Evolutionary conservation across 2,888 invertebrate species (phyloP), one percentile per base, ranked within the genome.

Genomic region (Epistrophella euchroma): DNA sequence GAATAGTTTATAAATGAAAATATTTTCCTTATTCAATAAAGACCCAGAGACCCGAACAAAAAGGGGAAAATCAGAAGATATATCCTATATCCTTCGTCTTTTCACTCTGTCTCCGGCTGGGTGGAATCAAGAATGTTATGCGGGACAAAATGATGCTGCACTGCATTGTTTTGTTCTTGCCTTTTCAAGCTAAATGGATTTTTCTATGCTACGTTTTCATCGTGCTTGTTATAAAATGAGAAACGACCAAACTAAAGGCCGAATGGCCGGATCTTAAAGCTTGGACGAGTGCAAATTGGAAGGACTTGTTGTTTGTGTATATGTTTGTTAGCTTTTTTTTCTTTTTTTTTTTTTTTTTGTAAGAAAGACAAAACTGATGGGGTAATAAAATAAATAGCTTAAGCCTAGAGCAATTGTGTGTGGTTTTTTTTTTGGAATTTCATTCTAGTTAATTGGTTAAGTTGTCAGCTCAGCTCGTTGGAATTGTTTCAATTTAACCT

Each of bases 21-120:
- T 64, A 80, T 76, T 80, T 84, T 80, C 75, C 71, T 76, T 75
- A 84, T 84, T 84, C 71, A 75, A 80, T 80, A 80, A 80, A 55
- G 71, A 75, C 62, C 47, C 3, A 50, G 62, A 84, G 58, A 58
- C 37, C 60, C 60, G 35, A 7, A 11, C 19, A 32, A 58, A 32
- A 58, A 17, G 37, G 15, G 58, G 50, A 64, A 56, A 74, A 71
- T 79, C 78, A 52, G 25, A 19, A 83, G 28, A 64, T 22, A 32
- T 35, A 19, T 22, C 19, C 40, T 22, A 3, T 13, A 28, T 19
- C 10, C 32, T 13, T 50, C 2, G 32, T 50, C 35, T n/a, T 84
- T 52, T 56, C 43, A 66, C 22, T 60, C 43, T 74, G 62, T 66
- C 35, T 50, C 5, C 9, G 17, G n/a, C 5, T 15, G 32, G 28